A percentile compares a stretch with the other conserved stretches of the same genome.
Conservation (phyloP, 2,797 vertebrate species). For the Labeo calbasu region DNA sequence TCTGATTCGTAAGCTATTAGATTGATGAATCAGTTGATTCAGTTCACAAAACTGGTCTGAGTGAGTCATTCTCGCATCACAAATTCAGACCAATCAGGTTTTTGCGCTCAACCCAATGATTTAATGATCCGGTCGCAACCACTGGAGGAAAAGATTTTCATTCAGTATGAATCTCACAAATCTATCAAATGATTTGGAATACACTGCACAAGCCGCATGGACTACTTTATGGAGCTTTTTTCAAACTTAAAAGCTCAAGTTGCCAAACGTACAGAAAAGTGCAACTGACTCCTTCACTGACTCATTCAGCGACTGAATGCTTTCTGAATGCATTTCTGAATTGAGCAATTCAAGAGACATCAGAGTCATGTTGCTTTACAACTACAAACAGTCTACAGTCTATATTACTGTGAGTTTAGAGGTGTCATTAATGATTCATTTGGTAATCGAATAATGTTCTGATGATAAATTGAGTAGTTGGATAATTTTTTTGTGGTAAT, state of each 20-base stretch:
- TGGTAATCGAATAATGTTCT: no score
- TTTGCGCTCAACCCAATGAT: not conserved
- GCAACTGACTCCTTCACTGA: not conserved
- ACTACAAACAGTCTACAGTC: no score
- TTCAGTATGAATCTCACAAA: not conserved
- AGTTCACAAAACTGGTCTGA: not conserved
- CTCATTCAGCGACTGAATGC: no score
- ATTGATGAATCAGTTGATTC: not conserved
- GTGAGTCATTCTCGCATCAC: not conserved
- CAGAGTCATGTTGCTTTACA: no score
- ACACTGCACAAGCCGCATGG: not conserved
- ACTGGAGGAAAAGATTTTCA: not conserved
- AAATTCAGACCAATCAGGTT: not conserved
- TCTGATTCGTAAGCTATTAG: not conserved
- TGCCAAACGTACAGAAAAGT: not conserved
- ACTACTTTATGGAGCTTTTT: not conserved
- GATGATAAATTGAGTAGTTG: no score
- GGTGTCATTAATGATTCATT: no score
- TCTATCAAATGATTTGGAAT: not conserved
- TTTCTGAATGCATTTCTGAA: no score
- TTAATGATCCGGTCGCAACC: not conserved
- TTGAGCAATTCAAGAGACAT: no score
- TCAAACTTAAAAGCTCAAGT: not conserved
- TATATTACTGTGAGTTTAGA: no score
- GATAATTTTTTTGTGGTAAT: no score